Evolutionary conservation across 2,888 invertebrate genomes (phyloP).

Genomic region (Melanophora roralis): DNA sequence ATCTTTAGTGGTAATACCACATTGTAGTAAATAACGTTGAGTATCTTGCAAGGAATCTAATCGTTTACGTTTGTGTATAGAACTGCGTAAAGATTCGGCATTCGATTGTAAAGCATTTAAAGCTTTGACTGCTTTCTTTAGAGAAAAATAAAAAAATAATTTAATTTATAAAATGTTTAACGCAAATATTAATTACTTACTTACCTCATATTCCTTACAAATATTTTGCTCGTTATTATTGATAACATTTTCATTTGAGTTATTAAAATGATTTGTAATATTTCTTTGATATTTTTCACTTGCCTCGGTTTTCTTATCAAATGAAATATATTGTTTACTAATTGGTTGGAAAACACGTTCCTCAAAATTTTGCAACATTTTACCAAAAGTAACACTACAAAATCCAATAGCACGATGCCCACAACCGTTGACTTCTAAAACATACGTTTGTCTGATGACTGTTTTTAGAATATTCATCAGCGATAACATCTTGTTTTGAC

Average conservation of each 20-base stretch:
- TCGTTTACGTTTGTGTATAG: constrained; percentile 72
- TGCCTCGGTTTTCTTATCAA: not conserved
- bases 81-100: constrained; percentile 80
- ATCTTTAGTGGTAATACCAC: constrained; percentile 81
- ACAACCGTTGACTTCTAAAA: constrained; percentile 46
- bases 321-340: not conserved
- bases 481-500: constrained; percentile 30
- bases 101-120: constrained; percentile 87
- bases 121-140: constrained; percentile 83
- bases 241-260: not conserved
- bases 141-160: not conserved
- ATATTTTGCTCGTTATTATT: constrained; percentile 5
- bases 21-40: constrained; percentile 80
- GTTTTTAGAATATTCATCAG: constrained; percentile 18
- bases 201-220: constrained; percentile 64
- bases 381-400: not conserved
- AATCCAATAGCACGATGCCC: not conserved
- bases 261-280: not conserved
- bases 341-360: constrained; percentile 64
- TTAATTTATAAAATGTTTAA: not conserved
- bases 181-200: not conserved
- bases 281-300: constrained; percentile 1
- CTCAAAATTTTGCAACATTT: constrained; percentile 52
- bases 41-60: constrained; percentile 77
- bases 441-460: constrained; percentile 39